Conservation (phyloP, 2,888 invertebrate species). For the Drosophila ustulata region DNA sequence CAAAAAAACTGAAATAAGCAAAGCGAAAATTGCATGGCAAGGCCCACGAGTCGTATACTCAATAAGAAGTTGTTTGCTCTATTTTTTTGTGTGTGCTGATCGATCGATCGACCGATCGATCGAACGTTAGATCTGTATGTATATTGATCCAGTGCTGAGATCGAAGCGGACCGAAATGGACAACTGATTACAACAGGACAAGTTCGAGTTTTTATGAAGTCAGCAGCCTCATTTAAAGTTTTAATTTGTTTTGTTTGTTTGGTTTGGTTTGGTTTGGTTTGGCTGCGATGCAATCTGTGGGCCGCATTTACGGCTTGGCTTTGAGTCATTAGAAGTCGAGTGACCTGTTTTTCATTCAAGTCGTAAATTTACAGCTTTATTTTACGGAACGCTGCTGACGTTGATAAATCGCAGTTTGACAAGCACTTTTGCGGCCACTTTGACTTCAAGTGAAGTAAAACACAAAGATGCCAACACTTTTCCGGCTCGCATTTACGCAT, state of each 20-base stretch:
- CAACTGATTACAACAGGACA: constrained; percentile 3
- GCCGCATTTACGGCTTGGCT: constrained; percentile 4
- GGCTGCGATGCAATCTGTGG: constrained; percentile 3
- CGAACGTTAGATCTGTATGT: background rate
- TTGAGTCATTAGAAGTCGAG: constrained; percentile 16
- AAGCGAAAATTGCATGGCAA: constrained; percentile 51
- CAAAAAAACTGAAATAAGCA: constrained; percentile 21
- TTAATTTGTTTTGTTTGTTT: constrained; percentile 10
- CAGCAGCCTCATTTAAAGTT: constrained; percentile 14
- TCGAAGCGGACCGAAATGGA: background rate
- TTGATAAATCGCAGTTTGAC: constrained; percentile 54
- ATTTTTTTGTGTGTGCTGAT: constrained; percentile 10
- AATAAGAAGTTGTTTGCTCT: constrained; percentile 53
- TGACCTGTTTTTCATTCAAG: constrained; percentile 28
- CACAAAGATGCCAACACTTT: constrained; percentile 8
- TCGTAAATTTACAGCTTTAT: constrained; percentile 27
- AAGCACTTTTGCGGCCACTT: constrained; percentile 29
- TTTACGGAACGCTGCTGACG: constrained; percentile 24
- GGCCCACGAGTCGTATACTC: constrained; percentile 62
- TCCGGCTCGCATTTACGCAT: constrained; percentile 60
- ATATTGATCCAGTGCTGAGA: constrained; percentile 7
- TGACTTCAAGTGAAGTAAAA: constrained; percentile 26
- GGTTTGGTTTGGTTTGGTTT: background rate
- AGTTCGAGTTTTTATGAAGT: background rate
- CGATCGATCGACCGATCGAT: background rate